Percentiles rank a stretch among this genome's conserved stretches.
These are phyloP conservation scores for Pedetes capensis DNA, from an alignment of 2,113 vertebrate species.

Conservation along the genomic window DNA sequence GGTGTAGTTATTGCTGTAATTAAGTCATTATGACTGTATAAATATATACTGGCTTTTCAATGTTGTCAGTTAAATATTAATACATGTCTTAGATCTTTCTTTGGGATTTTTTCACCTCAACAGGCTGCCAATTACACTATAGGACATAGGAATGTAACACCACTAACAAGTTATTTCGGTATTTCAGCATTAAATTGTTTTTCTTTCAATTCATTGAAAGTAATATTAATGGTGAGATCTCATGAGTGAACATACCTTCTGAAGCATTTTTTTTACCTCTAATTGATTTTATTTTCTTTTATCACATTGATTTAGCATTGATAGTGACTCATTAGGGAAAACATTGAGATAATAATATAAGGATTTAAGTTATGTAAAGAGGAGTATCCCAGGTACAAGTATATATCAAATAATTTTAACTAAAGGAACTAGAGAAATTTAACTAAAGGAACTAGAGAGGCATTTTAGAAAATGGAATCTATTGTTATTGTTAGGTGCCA, in stretches of 20 bases:
- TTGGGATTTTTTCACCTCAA: constrained; percentile 23
- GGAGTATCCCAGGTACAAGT: neutral
- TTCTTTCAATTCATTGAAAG: constrained; percentile 41
- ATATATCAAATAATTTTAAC: constrained; percentile 48
- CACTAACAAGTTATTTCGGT: neutral
- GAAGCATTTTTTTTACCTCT: constrained; percentile 37
- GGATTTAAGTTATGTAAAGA: neutral
- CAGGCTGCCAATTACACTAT: constrained; percentile 39
- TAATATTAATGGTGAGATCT: constrained; percentile 36
- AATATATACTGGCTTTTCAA: neutral
- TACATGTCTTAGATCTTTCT: neutral
- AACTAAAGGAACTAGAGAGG: neutral
- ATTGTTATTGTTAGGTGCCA: too few species aligned
- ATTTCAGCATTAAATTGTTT: constrained; percentile 44
- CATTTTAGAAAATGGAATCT: constrained; percentile 1
- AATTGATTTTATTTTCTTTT: constrained; percentile 46
- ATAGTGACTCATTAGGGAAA: constrained; percentile 49
- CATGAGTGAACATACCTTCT: constrained; percentile 5
- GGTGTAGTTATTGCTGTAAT: neutral
- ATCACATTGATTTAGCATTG: constrained; percentile 35
- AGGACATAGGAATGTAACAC: neutral
- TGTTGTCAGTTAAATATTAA: neutral
- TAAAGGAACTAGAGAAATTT: too few species aligned
- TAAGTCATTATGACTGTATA: neutral
- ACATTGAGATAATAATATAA: constrained; percentile 27